phyloP scores from a whole-genome alignment of 2,888 invertebrate species.

The Flabesymbios commensalis region DNA sequence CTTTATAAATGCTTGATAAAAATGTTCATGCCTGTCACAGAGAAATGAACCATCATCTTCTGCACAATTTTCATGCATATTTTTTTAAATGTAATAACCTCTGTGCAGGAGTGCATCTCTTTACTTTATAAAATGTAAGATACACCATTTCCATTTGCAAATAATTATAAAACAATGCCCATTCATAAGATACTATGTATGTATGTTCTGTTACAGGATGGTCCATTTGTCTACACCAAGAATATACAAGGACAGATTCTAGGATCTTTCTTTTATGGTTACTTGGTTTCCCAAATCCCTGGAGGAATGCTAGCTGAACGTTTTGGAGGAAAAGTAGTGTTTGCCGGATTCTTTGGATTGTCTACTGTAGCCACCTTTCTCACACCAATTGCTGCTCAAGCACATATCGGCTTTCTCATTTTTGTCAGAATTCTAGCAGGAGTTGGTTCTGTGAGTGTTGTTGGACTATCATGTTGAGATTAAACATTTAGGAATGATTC shows the following conservation, averaged over 20 bases:
- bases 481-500: not conserved
- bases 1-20: too few relatives aligned
- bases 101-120: too few relatives aligned
- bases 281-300: slow-evolving; percentile 57
- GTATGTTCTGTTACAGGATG: slow-evolving; percentile 43
- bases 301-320: slow-evolving; percentile 43
- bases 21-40: too few relatives aligned
- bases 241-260: slow-evolving; percentile 65
- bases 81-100: too few relatives aligned
- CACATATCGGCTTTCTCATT: slow-evolving; percentile 37
- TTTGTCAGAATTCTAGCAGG: slow-evolving; percentile 40
- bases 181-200: too few relatives aligned
- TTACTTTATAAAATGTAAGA: too few relatives aligned
- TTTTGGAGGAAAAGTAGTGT: slow-evolving; percentile 49
- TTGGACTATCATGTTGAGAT: not conserved
- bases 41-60: too few relatives aligned
- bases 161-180: too few relatives aligned
- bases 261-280: slow-evolving; percentile 67
- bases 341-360: slow-evolving; percentile 43
- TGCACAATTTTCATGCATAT: too few relatives aligned
- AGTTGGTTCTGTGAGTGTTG: slow-evolving; percentile 40
- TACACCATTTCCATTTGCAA: too few relatives aligned
- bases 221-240: slow-evolving; percentile 66
- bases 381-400: slow-evolving; percentile 40
- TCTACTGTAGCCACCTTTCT: slow-evolving; percentile 38